Evolutionary conservation across 2,113 vertebrate species (phyloP).

Genomic region (Apeltes quadracus): DNA sequence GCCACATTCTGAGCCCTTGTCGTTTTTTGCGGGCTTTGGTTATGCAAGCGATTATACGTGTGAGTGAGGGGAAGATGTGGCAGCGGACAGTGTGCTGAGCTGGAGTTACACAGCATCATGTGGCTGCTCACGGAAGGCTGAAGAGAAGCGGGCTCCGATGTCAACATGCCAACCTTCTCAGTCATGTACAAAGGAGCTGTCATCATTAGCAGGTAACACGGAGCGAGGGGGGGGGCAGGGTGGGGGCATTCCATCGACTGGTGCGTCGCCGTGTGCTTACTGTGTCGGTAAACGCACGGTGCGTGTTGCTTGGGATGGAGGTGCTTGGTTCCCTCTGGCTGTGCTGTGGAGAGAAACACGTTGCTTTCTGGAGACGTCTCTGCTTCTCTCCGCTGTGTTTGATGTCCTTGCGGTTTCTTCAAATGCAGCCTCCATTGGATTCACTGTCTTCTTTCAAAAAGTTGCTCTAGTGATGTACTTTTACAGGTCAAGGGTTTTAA

Average conservation of each 20-base stretch:
- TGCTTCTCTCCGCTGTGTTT: constrained; percentile 11
- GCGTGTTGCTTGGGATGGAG: background rate
- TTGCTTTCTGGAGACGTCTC: background rate
- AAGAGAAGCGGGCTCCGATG: constrained; percentile 50
- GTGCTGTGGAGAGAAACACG: background rate
- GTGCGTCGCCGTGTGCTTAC: background rate
- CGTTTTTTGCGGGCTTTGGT: constrained; percentile 23
- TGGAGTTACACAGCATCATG: constrained; percentile 53
- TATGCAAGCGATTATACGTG: constrained; percentile 69
- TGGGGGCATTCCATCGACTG: background rate
- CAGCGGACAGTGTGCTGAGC: constrained; percentile 17
- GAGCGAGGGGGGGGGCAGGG: background rate
- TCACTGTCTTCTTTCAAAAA: background rate
- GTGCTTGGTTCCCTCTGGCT: background rate
- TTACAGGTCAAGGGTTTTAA: background rate
- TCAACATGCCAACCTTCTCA: constrained; percentile 84
- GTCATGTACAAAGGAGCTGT: constrained; percentile 87
- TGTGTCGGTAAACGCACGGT: background rate
- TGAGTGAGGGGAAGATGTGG: constrained; percentile 54
- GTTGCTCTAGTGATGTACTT: background rate
- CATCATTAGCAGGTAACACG: constrained; percentile 85
- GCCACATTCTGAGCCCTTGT: background rate
- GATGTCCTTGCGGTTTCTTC: background rate
- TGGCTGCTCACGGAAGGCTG: constrained; percentile 45
- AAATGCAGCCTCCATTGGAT: background rate